Conservation (phyloP, 2,797 vertebrate species). For the Lacerta bilineata region DNA sequence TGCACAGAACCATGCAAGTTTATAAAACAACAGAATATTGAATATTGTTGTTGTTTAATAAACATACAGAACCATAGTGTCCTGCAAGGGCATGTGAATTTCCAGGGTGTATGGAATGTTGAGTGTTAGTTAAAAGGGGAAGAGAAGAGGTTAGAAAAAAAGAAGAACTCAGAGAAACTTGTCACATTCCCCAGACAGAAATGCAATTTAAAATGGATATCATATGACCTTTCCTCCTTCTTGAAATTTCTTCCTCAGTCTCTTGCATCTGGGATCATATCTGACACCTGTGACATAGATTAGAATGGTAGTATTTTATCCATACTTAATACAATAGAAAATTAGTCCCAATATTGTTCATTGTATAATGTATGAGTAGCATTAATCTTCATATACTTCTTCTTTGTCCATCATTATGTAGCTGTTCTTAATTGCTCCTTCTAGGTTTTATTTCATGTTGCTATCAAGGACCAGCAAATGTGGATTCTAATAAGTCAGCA, state of each 20-base stretch:
- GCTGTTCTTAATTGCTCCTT: slow-evolving; percentile 7
- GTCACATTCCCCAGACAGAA: background rate
- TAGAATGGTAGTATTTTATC: background rate
- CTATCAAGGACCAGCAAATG: slow-evolving; percentile 24
- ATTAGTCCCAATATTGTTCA: background rate
- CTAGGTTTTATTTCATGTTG: slow-evolving; percentile 9
- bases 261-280: background rate
- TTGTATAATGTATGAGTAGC: background rate
- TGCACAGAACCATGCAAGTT: background rate
- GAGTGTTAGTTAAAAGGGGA: too few relatives aligned
- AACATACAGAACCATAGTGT: background rate
- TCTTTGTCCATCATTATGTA: slow-evolving; percentile 4
- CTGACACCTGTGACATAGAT: background rate
- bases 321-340: background rate
- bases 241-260: background rate
- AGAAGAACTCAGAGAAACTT: background rate
- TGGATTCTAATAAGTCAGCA: slow-evolving; percentile 37
- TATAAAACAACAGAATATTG: background rate
- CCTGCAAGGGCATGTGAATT: background rate
- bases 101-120: background rate
- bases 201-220: slow-evolving; percentile 14
- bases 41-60: too few relatives aligned
- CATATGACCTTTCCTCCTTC: slow-evolving; percentile 16
- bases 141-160: too few relatives aligned
- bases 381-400: slow-evolving; percentile 19